These are phyloP conservation scores for Carduelis carduelis DNA, from an alignment of 2,797 vertebrate genomes.

Conservation along the genomic window DNA sequence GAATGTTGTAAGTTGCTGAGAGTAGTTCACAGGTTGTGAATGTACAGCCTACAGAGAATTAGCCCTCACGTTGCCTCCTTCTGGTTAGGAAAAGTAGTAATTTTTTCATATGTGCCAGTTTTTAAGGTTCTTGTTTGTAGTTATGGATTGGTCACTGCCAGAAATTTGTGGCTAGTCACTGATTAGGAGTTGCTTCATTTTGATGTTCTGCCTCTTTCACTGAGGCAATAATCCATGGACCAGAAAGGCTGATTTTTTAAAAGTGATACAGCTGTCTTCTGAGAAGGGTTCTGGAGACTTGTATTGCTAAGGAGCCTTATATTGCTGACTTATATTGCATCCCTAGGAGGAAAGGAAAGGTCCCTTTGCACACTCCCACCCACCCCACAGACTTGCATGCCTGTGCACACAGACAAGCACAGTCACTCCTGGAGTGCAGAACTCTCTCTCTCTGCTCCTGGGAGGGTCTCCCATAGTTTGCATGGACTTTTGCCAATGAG, in stretches of 20 bases:
- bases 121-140: conserved; percentile 34
- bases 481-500: not conserved
- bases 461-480: not conserved
- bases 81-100: conserved; percentile 28
- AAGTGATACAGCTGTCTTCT: not conserved
- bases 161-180: conserved; percentile 40
- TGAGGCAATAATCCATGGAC: not conserved
- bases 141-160: conserved; percentile 41
- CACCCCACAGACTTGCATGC: too few relatives aligned
- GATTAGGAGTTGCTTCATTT: conserved; percentile 30
- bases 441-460: not conserved
- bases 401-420: not conserved
- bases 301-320: not conserved
- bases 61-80: conserved; percentile 20
- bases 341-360: not conserved
- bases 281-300: not conserved
- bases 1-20: conserved; percentile 49
- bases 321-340: not conserved
- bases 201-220: conserved; percentile 36
- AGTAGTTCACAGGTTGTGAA: conserved; percentile 62
- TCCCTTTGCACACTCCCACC: not conserved
- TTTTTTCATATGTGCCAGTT: not conserved
- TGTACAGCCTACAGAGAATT: conserved; percentile 59
- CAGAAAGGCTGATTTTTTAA: conserved; percentile 36
- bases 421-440: not conserved